Conservation (phyloP, 2,888 invertebrate species). For the Pediacus dermestoides region DNA sequence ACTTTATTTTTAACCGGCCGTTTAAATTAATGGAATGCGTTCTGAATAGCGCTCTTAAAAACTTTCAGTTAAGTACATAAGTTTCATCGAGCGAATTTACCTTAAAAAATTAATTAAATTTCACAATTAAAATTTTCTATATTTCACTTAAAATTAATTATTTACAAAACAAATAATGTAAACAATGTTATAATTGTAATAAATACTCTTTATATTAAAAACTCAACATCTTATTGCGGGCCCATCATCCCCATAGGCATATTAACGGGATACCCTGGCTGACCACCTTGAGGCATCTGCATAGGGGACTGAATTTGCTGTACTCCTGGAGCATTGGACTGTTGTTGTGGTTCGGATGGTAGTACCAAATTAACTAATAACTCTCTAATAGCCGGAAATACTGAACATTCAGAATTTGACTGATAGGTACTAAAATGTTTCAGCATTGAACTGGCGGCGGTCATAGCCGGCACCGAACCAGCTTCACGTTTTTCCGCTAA, state of each 20-base stretch:
- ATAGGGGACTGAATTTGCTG: slow-evolving; percentile 54
- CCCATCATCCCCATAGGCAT: slow-evolving; percentile 51
- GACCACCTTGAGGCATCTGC: slow-evolving; percentile 55
- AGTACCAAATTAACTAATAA: slow-evolving; percentile 78
- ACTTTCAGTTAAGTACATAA: too few species aligned
- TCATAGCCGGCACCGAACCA: slow-evolving; percentile 56
- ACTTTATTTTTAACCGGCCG: too few species aligned
- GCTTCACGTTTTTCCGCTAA: slow-evolving; percentile 80
- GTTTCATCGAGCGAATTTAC: too few species aligned
- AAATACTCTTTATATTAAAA: too few species aligned
- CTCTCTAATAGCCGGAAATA: slow-evolving; percentile 89
- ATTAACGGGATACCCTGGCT: slow-evolving; percentile 47
- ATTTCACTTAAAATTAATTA: too few species aligned
- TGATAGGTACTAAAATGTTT: slow-evolving; percentile 74
- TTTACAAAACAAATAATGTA: too few species aligned
- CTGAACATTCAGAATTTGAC: slow-evolving; percentile 73
- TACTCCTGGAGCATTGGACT: slow-evolving; percentile 43
- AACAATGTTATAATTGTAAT: too few species aligned
- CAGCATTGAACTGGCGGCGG: slow-evolving; percentile 62
- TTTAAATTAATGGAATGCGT: too few species aligned
- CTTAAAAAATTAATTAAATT: too few species aligned
- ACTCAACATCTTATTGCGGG: too few species aligned
- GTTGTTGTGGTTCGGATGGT: slow-evolving; percentile 71
- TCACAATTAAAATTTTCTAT: too few species aligned
- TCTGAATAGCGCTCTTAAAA: too few species aligned